Conservation (phyloP, 2,113 vertebrate species). For the Neofelis nebulosa region DNA sequence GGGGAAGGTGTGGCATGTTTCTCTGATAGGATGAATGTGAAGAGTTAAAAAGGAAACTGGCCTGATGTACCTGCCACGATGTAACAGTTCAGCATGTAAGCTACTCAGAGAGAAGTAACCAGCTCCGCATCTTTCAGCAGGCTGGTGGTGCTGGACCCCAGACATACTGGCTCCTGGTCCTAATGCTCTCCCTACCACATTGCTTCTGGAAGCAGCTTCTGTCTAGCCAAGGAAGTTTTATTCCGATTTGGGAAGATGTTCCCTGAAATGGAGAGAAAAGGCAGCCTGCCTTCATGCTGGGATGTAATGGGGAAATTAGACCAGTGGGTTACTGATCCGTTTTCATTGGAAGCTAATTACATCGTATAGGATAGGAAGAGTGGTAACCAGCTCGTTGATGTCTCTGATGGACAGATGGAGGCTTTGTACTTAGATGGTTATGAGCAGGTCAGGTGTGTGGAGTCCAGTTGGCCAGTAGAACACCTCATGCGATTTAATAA, state of each 20-base stretch:
- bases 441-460: neutral
- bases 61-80: accelerated
- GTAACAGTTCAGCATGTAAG: neutral
- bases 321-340: neutral
- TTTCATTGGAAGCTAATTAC: neutral
- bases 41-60: neutral
- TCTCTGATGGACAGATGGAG: neutral
- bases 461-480: neutral
- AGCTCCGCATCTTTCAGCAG: neutral
- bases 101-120: neutral
- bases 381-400: neutral
- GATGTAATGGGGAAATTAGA: neutral
- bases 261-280: neutral
- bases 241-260: neutral
- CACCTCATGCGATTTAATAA: neutral
- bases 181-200: neutral
- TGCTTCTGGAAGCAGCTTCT: neutral
- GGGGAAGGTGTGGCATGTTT: neutral
- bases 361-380: neutral
- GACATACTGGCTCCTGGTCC: neutral
- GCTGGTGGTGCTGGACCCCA: neutral
- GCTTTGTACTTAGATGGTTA: neutral
- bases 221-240: neutral
- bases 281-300: neutral
- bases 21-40: neutral